These are phyloP conservation scores for Ormyrus pomaceus DNA, from an alignment of 2,888 invertebrate species.

Conservation along the genomic window DNA sequence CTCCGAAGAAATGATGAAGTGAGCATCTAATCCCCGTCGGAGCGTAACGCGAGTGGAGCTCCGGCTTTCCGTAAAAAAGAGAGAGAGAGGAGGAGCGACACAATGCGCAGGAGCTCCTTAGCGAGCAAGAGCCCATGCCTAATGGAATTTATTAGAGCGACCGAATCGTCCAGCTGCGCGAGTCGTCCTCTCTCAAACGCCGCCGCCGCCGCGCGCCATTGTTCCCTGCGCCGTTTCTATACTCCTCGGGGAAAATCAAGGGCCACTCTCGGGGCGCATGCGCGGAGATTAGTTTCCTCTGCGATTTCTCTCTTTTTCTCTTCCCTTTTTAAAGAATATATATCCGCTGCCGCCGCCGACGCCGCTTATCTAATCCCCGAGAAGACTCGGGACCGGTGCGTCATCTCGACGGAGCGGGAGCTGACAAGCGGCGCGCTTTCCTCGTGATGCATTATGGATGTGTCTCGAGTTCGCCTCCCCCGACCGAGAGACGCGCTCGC, in stretches of 20 bases:
- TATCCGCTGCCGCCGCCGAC: not conserved
- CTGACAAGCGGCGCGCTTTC: slow-evolving; percentile 33
- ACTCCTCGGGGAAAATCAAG: slow-evolving; percentile 11
- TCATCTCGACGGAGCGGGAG: slow-evolving; percentile 27
- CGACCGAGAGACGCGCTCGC: too few relatives aligned
- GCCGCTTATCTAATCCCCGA: slow-evolving; percentile 44
- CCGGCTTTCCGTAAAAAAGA: slow-evolving; percentile 8
- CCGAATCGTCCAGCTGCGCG: slow-evolving; percentile 3
- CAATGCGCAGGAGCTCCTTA: slow-evolving; percentile 61
- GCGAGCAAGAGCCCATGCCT: slow-evolving; percentile 70
- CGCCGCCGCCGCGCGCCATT: not conserved
- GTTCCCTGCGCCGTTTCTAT: not conserved
- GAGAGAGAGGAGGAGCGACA: not conserved
- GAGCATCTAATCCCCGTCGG: not conserved
- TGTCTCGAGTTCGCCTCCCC: not conserved
- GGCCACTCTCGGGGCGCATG: not conserved
- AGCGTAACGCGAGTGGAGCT: not conserved
- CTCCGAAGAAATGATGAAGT: slow-evolving; percentile 20
- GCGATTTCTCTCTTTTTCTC: not conserved
- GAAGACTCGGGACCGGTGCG: slow-evolving; percentile 13
- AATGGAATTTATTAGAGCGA: slow-evolving; percentile 74
- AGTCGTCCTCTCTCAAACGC: not conserved
- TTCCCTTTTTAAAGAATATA: not conserved
- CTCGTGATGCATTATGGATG: slow-evolving; percentile 44
- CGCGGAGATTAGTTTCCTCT: not conserved